Conservation (phyloP, 2,113 vertebrate genomes). For the Myrmophylax atrothorax region DNA sequence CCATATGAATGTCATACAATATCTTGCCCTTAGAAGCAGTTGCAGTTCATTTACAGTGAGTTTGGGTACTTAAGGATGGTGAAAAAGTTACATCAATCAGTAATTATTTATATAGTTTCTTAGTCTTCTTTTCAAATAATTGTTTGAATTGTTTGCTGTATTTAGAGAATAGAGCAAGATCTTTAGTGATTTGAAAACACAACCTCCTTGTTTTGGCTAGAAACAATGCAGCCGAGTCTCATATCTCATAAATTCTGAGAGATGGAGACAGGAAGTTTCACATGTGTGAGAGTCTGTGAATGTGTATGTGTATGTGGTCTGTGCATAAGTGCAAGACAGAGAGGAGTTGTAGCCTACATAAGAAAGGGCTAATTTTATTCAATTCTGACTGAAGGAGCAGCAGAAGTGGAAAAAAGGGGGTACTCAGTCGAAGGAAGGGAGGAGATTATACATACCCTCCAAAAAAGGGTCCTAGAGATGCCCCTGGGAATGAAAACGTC, state of each 20-base stretch:
- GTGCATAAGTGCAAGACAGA: not conserved
- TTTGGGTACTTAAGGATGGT: not conserved
- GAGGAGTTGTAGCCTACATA: not conserved
- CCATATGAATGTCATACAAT: not conserved
- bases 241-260: not conserved
- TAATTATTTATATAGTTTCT: not conserved
- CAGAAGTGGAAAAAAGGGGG: not conserved
- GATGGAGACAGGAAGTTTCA: not conserved
- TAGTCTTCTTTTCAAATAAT: not conserved
- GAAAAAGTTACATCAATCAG: not conserved
- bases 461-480: not conserved
- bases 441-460: not conserved
- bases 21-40: not conserved
- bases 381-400: not conserved
- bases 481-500: not conserved
- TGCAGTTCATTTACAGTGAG: not conserved
- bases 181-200: not conserved
- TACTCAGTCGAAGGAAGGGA: not conserved
- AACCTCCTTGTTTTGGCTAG: not conserved
- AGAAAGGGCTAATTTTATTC: slow-evolving; percentile 36
- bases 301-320: not conserved
- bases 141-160: not conserved
- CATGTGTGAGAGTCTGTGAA: not conserved
- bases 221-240: not conserved
- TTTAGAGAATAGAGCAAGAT: not conserved